Conservation (phyloP, 2,113 vertebrate genomes). For the Apodemus sylvaticus region DNA sequence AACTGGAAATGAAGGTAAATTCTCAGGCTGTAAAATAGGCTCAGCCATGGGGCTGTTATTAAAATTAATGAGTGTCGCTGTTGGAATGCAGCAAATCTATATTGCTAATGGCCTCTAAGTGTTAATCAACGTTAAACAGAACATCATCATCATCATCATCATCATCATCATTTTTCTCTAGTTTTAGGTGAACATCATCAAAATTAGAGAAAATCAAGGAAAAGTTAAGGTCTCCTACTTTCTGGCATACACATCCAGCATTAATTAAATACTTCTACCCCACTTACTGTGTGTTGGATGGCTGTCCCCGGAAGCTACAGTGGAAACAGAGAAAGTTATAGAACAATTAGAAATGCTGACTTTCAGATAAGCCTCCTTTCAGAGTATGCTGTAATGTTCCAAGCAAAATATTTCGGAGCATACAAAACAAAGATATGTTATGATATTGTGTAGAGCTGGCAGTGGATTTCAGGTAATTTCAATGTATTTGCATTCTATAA, state of each 20-base stretch:
- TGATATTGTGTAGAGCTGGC: neutral
- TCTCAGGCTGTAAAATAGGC: constrained; percentile 48
- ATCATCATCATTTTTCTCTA: constrained; percentile 59
- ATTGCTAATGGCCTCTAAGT: constrained; percentile 61
- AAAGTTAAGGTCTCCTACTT: neutral
- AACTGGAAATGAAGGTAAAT: constrained; percentile 64
- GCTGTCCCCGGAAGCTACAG: neutral
- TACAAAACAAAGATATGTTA: neutral
- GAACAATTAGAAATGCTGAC: neutral
- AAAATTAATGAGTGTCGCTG: constrained; percentile 69
- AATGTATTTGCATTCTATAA: neutral
- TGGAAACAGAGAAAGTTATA: neutral
- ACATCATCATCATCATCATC: constrained; percentile 61
- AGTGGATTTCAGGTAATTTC: neutral
- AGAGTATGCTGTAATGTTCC: neutral
- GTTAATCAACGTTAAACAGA: constrained; percentile 63
- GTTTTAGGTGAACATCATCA: constrained; percentile 62
- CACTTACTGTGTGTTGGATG: neutral
- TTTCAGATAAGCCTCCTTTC: neutral
- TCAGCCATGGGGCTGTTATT: constrained; percentile 39
- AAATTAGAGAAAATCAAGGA: constrained; percentile 44
- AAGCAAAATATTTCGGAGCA: neutral
- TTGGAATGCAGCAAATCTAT: constrained; percentile 64
- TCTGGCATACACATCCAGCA: neutral
- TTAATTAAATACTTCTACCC: constrained; percentile 38